Percentiles rank a stretch among this genome's conserved stretches.
phyloP scores from a whole-genome alignment of 1,140 invertebrate genomes.

The Branchinecta lindahli region DNA sequence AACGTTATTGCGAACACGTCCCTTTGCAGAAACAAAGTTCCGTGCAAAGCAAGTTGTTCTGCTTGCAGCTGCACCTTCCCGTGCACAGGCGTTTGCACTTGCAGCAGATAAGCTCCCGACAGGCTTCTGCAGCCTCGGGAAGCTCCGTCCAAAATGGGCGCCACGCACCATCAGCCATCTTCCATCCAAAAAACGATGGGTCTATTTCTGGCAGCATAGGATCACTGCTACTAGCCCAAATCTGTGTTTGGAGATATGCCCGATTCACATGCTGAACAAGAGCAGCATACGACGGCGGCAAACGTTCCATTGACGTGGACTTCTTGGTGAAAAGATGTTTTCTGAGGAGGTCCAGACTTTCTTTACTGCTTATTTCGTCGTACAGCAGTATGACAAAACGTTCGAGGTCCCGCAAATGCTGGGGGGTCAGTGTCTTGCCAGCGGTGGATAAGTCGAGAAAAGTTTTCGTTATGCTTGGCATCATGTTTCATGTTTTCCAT shows the following conservation, averaged over 20 bases:
- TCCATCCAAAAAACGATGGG: neutral
- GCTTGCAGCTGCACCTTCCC: neutral
- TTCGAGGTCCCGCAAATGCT: too few relatives aligned
- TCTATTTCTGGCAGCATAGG: neutral
- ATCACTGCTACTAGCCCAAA: neutral
- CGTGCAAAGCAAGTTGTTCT: neutral
- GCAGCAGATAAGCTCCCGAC: neutral
- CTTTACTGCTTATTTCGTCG: neutral
- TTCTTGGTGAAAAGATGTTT: neutral
- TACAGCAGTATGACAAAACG: neutral
- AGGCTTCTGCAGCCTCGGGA: neutral
- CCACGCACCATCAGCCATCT: too few relatives aligned
- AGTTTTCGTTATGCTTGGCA: too few relatives aligned
- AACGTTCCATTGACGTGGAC: neutral
- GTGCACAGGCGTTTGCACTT: neutral
- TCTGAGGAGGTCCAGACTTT: neutral
- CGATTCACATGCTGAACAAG: neutral
- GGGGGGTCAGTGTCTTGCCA: too few relatives aligned
- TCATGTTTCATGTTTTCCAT: too few relatives aligned
- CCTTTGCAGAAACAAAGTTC: neutral
- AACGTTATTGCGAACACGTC: too few relatives aligned
- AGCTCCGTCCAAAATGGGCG: neutral
- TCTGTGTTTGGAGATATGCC: neutral
- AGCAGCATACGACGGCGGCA: neutral
- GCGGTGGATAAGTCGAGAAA: too few relatives aligned